Evolutionary conservation across 2,113 vertebrate species (phyloP), one percentile per base, ranked within the genome.

Genomic region (Poeciliopsis turrubarensis): DNA sequence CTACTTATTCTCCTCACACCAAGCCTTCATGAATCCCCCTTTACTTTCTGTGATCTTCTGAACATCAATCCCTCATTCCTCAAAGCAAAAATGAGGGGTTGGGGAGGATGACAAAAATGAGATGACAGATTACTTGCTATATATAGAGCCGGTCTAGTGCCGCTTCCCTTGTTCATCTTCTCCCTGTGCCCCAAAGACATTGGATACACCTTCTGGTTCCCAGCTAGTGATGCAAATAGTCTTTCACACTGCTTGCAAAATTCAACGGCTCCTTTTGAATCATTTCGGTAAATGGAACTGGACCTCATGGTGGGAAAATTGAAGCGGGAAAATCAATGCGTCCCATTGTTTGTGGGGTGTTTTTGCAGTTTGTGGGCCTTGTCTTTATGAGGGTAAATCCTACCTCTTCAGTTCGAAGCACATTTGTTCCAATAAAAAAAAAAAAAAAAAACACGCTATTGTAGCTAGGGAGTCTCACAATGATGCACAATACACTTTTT

Each of bases 91-190:
- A 87, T 0, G 75, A 84, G 80, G 83, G 86, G 82, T 86, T 77
- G 76, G 76, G 79, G 79, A 25, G 9, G 85, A 79, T 66, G 89
- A 88, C 88, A 89, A 84, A 88, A 91, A 82, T 75, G 73, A 86
- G 86, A 91, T 91, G 92, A 92, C 87, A 92, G 89, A 93, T 93
- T 84, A 93, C 85, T 81, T 80, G 78, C 90, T 92, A 90, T 91
- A 87, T 92, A 90, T 92, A 89, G 91, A 89, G 77, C 64, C 72
- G 51, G 80, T 81, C 70, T 86, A 78, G 29, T 72, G 73, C 78
- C 27, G 44, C 72, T 75, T 74, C 72, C 79, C 86, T 87, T 84
- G 86, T 93, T 90, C 88, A 89, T 92, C 78, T 89, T 84, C 82
- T 72, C 73, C 62, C 26, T 19, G 27, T 37, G 31, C 82, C 90